Conservation (phyloP, 2,888 invertebrate genomes). For the Trichogramma evanescens region DNA sequence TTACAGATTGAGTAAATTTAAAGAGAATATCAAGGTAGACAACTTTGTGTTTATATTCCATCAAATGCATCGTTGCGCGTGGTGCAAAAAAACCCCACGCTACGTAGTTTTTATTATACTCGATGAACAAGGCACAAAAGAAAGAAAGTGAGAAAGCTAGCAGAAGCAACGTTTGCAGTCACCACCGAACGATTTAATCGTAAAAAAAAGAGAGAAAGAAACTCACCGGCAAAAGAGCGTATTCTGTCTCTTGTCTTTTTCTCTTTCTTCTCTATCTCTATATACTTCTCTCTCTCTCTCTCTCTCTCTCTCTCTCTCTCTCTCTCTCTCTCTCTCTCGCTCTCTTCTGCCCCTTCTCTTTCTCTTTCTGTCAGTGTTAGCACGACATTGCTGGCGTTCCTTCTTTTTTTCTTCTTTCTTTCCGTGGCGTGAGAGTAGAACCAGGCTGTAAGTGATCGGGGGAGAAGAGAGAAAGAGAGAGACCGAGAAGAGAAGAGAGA, state of each 20-base stretch:
- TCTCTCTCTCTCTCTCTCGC: background rate
- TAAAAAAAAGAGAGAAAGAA: constrained; percentile 12
- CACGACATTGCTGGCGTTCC: constrained; percentile 3
- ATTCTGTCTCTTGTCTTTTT: constrained; percentile 25
- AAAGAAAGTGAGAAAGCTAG: too few relatives aligned
- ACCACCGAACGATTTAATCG: constrained; percentile 20
- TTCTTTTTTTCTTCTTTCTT: constrained; percentile 19
- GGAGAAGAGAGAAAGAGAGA: constrained; percentile 37
- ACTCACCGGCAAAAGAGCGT: constrained; percentile 9
- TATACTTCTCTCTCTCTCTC: constrained; percentile 3
- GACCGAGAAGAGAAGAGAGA: constrained; percentile 14
- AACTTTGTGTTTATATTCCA: constrained; percentile 21
- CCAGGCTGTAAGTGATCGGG: constrained; percentile 36
- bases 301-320: background rate
- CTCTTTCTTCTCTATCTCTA: constrained; percentile 1
- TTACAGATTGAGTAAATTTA: constrained; percentile 4
- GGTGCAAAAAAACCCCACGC: background rate
- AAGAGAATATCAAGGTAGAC: constrained; percentile 19
- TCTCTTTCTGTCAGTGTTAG: background rate
- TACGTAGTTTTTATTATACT: too few relatives aligned
- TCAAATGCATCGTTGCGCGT: constrained; percentile 14
- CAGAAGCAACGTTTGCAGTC: background rate
- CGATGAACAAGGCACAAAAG: too few relatives aligned
- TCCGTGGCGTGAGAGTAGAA: constrained; percentile 16
- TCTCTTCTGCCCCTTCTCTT: background rate